Evolutionary conservation across 1,140 invertebrate genomes (phyloP).

Genomic region (Pogonus chalceus): DNA sequence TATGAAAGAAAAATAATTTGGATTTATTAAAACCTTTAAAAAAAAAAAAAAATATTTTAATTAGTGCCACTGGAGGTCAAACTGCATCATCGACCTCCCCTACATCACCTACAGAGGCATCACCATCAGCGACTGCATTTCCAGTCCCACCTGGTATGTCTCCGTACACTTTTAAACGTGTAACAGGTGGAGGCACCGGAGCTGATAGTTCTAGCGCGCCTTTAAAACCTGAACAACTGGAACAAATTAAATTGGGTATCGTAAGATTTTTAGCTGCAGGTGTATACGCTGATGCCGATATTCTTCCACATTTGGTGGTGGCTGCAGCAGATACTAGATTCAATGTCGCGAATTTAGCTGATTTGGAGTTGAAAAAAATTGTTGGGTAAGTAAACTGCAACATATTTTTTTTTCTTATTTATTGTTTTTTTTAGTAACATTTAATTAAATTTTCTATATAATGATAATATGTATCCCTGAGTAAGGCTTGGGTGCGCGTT

Average conservation of each 20-base stretch:
- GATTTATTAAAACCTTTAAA: no score
- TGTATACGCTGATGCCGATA: conserved; percentile 62
- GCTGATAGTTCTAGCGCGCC: conserved; percentile 66
- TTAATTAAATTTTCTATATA: neutral
- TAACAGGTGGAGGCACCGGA: no score
- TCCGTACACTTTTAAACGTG: conserved; percentile 65
- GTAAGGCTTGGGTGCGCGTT: no score
- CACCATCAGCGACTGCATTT: conserved; percentile 31
- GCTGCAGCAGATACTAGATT: conserved; percentile 79
- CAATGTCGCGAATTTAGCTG: conserved; percentile 67
- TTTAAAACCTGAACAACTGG: conserved; percentile 70
- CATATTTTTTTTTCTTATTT: conserved; percentile 5
- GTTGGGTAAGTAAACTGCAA: conserved; percentile 44
- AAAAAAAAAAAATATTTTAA: no score
- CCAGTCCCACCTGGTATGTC: conserved; percentile 71
- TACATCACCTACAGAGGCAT: neutral
- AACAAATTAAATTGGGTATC: conserved; percentile 68
- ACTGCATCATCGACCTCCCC: no score
- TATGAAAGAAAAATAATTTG: no score
- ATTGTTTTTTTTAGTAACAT: conserved; percentile 1
- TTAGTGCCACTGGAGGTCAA: no score
- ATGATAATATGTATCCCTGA: no score
- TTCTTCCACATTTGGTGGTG: conserved; percentile 68
- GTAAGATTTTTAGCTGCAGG: conserved; percentile 72
- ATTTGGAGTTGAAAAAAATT: conserved; percentile 62